A percentile compares a stretch with the other conserved stretches of the same genome.
These are phyloP conservation scores for Medauroidea extradentata DNA, from an alignment of 1,140 invertebrate species.

Conservation along the genomic window DNA sequence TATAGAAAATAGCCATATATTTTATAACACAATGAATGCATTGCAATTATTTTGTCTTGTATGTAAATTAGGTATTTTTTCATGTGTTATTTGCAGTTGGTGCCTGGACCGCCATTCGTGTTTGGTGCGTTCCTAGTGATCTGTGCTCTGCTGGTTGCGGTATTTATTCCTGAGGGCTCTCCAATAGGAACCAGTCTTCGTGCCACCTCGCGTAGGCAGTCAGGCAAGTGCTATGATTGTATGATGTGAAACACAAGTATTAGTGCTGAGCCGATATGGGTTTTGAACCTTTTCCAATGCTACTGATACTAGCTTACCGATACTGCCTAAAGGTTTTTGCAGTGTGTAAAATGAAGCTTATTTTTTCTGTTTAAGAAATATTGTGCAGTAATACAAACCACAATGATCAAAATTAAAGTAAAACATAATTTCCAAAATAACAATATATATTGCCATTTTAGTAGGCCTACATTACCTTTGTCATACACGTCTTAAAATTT, in stretches of 20 bases:
- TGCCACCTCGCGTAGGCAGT: conserved; percentile 29
- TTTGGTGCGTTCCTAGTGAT: conserved; percentile 96
- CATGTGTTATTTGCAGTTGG: conserved; percentile 54
- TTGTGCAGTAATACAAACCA: no score
- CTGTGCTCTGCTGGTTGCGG: conserved; percentile 86
- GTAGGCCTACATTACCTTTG: no score
- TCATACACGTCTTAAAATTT: no score
- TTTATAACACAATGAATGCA: conserved; percentile 30
- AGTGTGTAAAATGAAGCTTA: no score
- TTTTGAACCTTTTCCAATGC: no score
- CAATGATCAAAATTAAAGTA: no score
- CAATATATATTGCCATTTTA: no score
- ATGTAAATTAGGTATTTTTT: background rate
- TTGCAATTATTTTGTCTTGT: background rate
- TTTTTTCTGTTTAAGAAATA: no score
- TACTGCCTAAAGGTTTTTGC: no score
- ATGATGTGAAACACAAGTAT: background rate
- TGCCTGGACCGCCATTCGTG: conserved; percentile 99
- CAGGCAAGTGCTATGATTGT: conserved; percentile 16
- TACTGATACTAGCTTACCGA: no score
- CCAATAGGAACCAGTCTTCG: conserved; percentile 25
- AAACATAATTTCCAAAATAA: no score
- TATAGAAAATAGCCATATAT: conserved; percentile 8
- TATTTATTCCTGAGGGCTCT: conserved; percentile 69
- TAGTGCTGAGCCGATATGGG: no score